These are phyloP conservation scores for Drosophila sp. DNA, from an alignment of 1,140 invertebrate species.

Conservation along the genomic window DNA sequence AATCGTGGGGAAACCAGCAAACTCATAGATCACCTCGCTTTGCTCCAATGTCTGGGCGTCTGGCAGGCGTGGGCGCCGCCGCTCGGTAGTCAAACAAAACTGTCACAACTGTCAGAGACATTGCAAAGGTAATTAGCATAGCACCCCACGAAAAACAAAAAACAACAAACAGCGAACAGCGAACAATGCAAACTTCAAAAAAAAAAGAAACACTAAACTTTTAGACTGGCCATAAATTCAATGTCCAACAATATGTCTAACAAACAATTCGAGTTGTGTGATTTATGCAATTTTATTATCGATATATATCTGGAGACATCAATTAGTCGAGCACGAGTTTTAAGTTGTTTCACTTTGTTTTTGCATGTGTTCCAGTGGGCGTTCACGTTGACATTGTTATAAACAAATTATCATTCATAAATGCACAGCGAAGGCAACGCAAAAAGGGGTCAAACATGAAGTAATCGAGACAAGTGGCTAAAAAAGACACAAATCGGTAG, in stretches of 20 bases:
- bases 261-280: conserved; percentile 17
- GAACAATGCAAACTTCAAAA: conserved; percentile 4
- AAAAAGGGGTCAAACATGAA: conserved; percentile 15
- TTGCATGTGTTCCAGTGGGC: conserved; percentile 8
- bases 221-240: conserved; percentile 16
- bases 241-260: conserved; percentile 15
- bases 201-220: background rate
- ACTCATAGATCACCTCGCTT: conserved; percentile 11
- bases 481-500: conserved; percentile 5
- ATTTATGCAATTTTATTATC: conserved; percentile 20
- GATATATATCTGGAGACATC: conserved; percentile 19
- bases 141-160: conserved; percentile 1
- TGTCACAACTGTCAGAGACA: conserved; percentile 28
- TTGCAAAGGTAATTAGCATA: conserved; percentile 25
- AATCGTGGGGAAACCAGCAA: background rate
- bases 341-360: background rate
- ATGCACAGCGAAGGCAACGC: background rate
- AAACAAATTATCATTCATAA: conserved; percentile 14
- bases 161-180: background rate
- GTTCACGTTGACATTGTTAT: conserved; percentile 10
- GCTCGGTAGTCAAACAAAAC: conserved; percentile 13
- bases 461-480: conserved; percentile 16
- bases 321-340: conserved; percentile 15
- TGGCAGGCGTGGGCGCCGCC: background rate
- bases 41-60: background rate